phyloP scores from a whole-genome alignment of 2,888 invertebrate genomes.

The Eupithecia pulchellata region DNA sequence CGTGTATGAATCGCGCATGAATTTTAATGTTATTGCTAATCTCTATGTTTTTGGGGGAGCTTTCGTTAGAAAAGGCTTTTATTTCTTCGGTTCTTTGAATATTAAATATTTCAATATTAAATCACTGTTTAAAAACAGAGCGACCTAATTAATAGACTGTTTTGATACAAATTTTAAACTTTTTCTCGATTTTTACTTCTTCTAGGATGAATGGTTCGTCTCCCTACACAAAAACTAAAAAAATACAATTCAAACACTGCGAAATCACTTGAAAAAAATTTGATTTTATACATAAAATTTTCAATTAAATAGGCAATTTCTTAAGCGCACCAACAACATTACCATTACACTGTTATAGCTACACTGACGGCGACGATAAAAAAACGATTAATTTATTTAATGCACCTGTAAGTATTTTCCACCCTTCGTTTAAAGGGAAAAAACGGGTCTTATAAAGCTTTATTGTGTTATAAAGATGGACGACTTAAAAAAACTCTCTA shows the following conservation, averaged over 20 bases:
- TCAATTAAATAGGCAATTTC: background rate
- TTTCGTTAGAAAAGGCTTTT: slow-evolving; percentile 41
- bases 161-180: background rate
- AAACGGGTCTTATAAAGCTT: slow-evolving; percentile 31
- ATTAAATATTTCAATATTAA: background rate
- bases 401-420: slow-evolving; percentile 31
- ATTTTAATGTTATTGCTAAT: slow-evolving; percentile 63
- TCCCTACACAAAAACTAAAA: background rate
- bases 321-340: background rate
- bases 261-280: background rate
- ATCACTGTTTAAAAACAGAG: background rate
- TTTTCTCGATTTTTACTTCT: background rate
- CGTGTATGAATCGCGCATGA: slow-evolving; percentile 62
- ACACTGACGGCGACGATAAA: background rate
- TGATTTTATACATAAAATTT: background rate
- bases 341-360: background rate
- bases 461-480: slow-evolving; percentile 18
- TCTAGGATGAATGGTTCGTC: background rate
- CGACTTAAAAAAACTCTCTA: slow-evolving; percentile 27
- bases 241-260: background rate
- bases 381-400: slow-evolving; percentile 1
- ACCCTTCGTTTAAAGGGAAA: slow-evolving; percentile 22
- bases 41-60: slow-evolving; percentile 49
- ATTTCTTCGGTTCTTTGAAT: slow-evolving; percentile 21
- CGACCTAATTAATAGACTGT: background rate